phyloP scores from a whole-genome alignment of 2,888 invertebrate species.

The Chaitophorus viminalis region DNA sequence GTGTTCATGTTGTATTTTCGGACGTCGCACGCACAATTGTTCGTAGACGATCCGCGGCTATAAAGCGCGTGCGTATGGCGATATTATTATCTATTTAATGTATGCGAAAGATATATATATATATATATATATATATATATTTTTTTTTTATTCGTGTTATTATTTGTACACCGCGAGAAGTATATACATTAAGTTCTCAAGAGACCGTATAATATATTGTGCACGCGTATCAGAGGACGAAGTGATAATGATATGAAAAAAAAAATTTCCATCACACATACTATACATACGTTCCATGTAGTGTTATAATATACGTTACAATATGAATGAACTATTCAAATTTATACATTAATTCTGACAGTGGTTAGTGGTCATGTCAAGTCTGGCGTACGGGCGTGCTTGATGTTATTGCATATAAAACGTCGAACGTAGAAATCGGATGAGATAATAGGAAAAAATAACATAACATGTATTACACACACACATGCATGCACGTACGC shows the following conservation, averaged over 20 bases:
- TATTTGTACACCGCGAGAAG: no score
- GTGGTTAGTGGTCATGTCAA: not conserved
- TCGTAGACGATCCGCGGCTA: no score
- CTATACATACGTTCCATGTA: not conserved
- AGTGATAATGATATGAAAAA: not conserved
- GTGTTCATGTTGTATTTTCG: no score
- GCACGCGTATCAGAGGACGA: not conserved
- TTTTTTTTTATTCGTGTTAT: no score
- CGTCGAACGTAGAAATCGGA: constrained; percentile 1
- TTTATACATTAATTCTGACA: constrained; percentile 19
- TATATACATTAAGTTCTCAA: no score
- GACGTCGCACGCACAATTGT: no score
- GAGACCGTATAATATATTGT: no score
- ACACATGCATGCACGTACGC: no score
- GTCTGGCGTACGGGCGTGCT: not conserved
- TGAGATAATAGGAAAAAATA: not conserved
- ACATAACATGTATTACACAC: not conserved
- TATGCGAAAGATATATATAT: no score
- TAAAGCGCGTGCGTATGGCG: no score
- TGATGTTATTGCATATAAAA: not conserved
- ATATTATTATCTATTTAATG: no score
- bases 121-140: no score
- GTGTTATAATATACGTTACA: not conserved
- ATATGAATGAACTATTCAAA: not conserved
- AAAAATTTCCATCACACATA: not conserved